Evolutionary conservation across 2,888 invertebrate species (phyloP).

Genomic region (Bombyx huttoni): DNA sequence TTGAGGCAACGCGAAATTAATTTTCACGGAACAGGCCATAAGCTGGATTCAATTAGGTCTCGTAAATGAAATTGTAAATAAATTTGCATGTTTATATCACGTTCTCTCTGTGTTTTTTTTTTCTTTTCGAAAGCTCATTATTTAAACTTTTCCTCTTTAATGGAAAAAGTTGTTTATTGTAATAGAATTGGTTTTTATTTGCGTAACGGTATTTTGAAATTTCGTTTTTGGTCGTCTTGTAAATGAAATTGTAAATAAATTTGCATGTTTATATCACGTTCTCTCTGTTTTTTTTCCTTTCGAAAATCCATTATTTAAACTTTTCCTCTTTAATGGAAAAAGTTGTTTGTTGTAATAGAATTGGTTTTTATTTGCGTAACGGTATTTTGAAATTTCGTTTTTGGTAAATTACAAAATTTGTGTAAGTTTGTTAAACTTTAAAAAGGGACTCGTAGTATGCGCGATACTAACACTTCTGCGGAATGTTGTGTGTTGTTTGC

Average conservation of each 20-base stretch:
- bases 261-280: conserved; percentile 53
- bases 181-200: too few relatives aligned
- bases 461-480: too few relatives aligned
- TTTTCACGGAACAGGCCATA: neutral
- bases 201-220: too few relatives aligned
- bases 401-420: too few relatives aligned
- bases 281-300: conserved; percentile 1
- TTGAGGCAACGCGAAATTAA: neutral
- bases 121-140: conserved; percentile 13
- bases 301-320: conserved; percentile 32
- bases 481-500: too few relatives aligned
- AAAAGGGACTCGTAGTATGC: too few relatives aligned
- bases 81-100: conserved; percentile 59
- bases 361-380: too few relatives aligned
- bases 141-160: conserved; percentile 32
- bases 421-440: too few relatives aligned
- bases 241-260: conserved; percentile 49
- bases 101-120: conserved; percentile 10
- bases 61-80: conserved; percentile 47
- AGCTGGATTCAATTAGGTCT: conserved; percentile 54
- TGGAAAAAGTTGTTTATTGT: conserved; percentile 10
- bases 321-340: conserved; percentile 18
- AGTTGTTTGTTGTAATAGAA: conserved; percentile 5
- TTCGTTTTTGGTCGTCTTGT: conserved; percentile 21
- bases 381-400: too few relatives aligned